phyloP scores from a whole-genome alignment of 2,797 vertebrate genomes.

The Atherinosoma microstoma region DNA sequence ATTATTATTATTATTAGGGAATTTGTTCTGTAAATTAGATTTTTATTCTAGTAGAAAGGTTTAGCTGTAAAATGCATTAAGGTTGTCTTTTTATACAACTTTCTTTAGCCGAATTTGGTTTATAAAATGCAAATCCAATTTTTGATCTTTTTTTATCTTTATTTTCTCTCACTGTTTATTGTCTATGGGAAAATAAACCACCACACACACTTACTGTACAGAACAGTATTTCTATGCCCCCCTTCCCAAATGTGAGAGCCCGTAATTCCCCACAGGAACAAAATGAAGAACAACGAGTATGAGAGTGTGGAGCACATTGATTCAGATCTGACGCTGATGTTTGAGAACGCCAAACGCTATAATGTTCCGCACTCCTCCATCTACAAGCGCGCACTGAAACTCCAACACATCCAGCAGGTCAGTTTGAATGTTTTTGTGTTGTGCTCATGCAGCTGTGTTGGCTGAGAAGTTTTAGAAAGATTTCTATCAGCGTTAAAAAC shows the following conservation, averaged over 20 bases:
- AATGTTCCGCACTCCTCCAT: slow-evolving; percentile 96
- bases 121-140: not conserved
- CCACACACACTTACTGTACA: slow-evolving; percentile 59
- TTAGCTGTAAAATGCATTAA: not conserved
- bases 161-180: slow-evolving; percentile 52
- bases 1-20: not conserved
- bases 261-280: slow-evolving; percentile 85
- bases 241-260: slow-evolving; percentile 72
- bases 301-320: slow-evolving; percentile 95
- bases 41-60: not conserved
- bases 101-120: not conserved
- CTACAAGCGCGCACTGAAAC: slow-evolving; percentile 95
- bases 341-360: slow-evolving; percentile 98
- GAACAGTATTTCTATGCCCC: slow-evolving; percentile 68
- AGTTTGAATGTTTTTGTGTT: slow-evolving; percentile 3
- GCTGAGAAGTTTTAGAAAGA: not conserved
- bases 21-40: not conserved
- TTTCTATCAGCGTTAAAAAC: not conserved
- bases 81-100: not conserved
- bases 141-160: slow-evolving; percentile 26
- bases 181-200: slow-evolving; percentile 27
- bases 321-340: slow-evolving; percentile 94
- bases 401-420: slow-evolving; percentile 98
- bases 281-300: slow-evolving; percentile 96
- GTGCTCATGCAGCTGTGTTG: not conserved